Conservation (phyloP, 2,113 vertebrate species). For the Limnothrissa miodon region DNA sequence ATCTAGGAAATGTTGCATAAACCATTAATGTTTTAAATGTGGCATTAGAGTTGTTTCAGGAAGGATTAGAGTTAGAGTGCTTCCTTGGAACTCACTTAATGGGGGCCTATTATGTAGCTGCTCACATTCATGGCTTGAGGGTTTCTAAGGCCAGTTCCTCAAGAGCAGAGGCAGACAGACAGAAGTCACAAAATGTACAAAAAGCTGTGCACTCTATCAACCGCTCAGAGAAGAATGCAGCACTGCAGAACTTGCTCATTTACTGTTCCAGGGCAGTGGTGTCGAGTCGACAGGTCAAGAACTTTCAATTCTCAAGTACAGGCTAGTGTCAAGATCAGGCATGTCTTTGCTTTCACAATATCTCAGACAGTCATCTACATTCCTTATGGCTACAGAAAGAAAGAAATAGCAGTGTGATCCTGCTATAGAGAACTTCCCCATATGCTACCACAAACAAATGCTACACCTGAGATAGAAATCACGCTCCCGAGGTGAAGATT, state of each 20-base stretch:
- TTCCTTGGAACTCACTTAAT: neutral
- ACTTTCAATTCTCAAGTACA: neutral
- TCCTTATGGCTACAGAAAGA: neutral
- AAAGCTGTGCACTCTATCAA: neutral
- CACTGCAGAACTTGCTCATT: neutral
- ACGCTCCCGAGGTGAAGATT: neutral
- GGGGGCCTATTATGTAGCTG: neutral
- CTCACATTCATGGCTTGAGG: conserved; percentile 27
- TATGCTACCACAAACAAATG: neutral
- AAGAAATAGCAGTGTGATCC: neutral
- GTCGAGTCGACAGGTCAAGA: neutral
- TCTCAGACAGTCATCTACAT: neutral
- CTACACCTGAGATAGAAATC: neutral
- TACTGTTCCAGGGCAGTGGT: neutral
- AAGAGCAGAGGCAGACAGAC: neutral
- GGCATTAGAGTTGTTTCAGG: neutral
- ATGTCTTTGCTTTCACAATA: conserved; percentile 7
- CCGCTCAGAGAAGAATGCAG: neutral
- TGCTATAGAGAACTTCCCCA: neutral
- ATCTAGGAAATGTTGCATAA: neutral
- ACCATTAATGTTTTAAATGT: neutral
- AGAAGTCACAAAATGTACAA: neutral
- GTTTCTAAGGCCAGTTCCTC: neutral
- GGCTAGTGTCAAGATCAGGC: conserved; percentile 19
- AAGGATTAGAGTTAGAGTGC: conserved; percentile 10